Evolutionary conservation across 2,797 vertebrate species (phyloP).

Genomic region (Eulemur coronatus): DNA sequence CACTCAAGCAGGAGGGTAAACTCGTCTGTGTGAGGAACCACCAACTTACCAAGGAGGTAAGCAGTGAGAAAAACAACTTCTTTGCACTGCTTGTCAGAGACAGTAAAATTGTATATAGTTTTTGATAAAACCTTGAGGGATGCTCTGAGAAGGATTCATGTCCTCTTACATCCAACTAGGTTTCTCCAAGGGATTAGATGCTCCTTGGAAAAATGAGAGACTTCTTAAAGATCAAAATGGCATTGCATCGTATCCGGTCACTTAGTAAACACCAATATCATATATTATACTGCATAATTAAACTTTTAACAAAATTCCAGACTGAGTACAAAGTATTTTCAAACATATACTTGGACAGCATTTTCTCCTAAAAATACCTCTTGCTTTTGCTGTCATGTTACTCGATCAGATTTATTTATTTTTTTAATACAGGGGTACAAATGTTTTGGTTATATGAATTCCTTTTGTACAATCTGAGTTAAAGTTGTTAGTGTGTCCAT

Average conservation of each 20-base stretch:
- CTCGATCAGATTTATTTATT: neutral
- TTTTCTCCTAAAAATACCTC: neutral
- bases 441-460: too few relatives aligned
- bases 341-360: neutral
- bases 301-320: neutral
- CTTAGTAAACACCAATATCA: neutral
- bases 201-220: neutral
- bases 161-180: neutral
- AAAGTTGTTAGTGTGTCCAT: too few relatives aligned
- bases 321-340: neutral
- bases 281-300: neutral
- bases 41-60: constrained; percentile 7
- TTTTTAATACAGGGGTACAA: too few relatives aligned
- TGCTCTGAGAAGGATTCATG: neutral
- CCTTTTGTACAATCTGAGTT: too few relatives aligned
- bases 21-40: neutral
- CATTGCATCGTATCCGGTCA: neutral
- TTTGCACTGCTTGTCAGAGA: constrained; percentile 40
- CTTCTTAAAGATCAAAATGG: neutral
- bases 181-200: neutral
- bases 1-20: neutral
- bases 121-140: constrained; percentile 40
- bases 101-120: neutral
- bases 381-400: neutral
- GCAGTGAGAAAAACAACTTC: constrained; percentile 17